Conservation (phyloP, 2,113 vertebrate genomes). For the Centrocercus urophasianus region DNA sequence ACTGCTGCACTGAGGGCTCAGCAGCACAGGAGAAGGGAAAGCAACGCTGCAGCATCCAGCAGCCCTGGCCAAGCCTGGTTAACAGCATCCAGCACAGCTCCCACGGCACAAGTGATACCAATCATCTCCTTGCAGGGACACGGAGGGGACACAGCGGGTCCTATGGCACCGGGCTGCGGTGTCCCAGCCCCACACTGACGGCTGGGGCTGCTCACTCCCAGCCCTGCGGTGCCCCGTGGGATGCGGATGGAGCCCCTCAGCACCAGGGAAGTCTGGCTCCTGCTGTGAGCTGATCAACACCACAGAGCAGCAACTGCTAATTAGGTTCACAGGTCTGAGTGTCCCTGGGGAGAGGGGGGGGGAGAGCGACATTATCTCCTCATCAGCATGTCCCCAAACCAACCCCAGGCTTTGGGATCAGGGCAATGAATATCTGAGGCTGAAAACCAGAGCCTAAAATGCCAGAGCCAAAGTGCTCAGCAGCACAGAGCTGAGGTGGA, state of each 20-base stretch:
- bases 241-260: not conserved
- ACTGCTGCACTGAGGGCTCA: not conserved
- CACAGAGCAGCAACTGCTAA: constrained; percentile 27
- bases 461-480: too few species aligned
- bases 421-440: too few species aligned
- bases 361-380: not conserved
- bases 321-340: not conserved
- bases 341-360: not conserved
- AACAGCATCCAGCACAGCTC: constrained; percentile 12
- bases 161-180: not conserved
- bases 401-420: not conserved
- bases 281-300: constrained; percentile 15
- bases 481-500: too few species aligned
- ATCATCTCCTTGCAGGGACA: not conserved
- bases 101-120: not conserved
- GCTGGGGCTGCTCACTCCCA: not conserved
- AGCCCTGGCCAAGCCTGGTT: not conserved
- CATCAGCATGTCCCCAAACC: not conserved
- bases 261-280: not conserved
- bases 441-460: too few species aligned
- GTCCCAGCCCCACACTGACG: not conserved
- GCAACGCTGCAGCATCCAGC: not conserved
- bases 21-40: not conserved
- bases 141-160: not conserved
- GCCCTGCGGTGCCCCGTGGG: not conserved